Percentiles rank a stretch among this genome's conserved stretches.
phyloP scores from a whole-genome alignment of 2,113 vertebrate genomes.

The Atlantisia rogersi region DNA sequence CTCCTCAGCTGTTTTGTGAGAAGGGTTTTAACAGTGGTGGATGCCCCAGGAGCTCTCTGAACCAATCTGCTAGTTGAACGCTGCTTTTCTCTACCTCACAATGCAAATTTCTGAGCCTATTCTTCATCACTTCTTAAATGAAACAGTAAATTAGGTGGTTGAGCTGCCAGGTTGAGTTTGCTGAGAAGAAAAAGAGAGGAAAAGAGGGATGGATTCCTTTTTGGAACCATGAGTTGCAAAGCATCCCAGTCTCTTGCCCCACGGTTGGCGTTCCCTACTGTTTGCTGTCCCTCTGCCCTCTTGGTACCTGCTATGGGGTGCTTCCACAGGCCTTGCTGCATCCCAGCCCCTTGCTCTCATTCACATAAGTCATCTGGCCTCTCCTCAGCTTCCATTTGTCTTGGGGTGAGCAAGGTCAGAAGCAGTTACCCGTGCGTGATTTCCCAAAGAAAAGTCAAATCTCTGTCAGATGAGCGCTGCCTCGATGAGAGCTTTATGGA shows the following conservation, averaged over 20 bases:
- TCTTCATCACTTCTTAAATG: not conserved
- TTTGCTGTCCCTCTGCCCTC: not conserved
- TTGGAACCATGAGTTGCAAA: fast-evolving
- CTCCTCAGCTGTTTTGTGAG: not conserved
- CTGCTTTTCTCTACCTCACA: not conserved
- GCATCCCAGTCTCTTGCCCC: not conserved
- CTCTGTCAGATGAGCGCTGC: not conserved
- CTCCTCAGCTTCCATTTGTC: not conserved
- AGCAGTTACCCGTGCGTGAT: not conserved
- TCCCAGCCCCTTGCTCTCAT: not conserved
- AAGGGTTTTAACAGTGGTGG: not conserved
- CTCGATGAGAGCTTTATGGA: not conserved
- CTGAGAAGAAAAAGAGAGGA: not conserved
- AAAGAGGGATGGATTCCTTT: not conserved
- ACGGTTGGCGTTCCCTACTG: not conserved
- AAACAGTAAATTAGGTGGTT: not conserved
- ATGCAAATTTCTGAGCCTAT: not conserved
- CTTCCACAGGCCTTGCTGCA: not conserved
- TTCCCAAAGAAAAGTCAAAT: not conserved
- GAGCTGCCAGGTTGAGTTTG: not conserved
- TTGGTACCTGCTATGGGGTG: not conserved
- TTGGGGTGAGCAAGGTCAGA: not conserved
- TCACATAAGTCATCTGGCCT: fast-evolving
- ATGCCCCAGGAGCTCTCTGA: not conserved
- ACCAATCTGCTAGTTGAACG: not conserved